phyloP scores from a whole-genome alignment of 2,888 invertebrate species.

The Steinernema scapterisci region DNA sequence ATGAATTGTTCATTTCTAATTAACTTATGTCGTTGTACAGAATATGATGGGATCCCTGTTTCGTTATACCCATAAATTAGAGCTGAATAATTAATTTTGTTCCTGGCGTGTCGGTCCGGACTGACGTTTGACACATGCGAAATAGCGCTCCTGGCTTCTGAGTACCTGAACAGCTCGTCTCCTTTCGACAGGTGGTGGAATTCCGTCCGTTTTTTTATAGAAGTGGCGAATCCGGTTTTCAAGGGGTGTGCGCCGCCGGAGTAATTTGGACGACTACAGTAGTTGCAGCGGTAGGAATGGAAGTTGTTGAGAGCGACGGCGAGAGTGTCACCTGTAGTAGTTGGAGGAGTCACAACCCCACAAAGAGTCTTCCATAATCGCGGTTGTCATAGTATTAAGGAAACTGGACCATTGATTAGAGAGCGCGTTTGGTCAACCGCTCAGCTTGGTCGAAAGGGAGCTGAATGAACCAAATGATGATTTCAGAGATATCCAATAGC shows the following conservation, averaged over 20 bases:
- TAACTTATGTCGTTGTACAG: neutral
- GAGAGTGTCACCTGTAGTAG: neutral
- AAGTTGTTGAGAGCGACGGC: neutral
- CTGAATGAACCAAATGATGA: neutral
- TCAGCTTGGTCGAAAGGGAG: neutral
- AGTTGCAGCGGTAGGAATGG: neutral
- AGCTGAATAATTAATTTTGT: neutral
- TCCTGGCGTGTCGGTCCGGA: neutral
- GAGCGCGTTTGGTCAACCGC: neutral
- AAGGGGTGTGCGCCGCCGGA: neutral
- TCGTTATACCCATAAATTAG: neutral
- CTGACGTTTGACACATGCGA: constrained; percentile 27
- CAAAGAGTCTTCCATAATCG: neutral
- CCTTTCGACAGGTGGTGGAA: neutral
- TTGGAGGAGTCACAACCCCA: neutral
- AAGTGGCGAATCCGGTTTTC: constrained; percentile 17
- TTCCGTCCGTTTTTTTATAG: constrained; percentile 17
- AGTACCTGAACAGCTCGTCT: constrained; percentile 16
- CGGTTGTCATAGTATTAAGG: neutral
- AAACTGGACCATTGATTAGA: no score
- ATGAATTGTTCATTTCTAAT: no score
- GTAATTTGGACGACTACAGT: constrained; percentile 22
- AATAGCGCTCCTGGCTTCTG: neutral
- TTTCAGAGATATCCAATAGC: no score
- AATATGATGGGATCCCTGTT: neutral